These are phyloP conservation scores for Mimumesa dahlbomi DNA, from an alignment of 2,888 invertebrate genomes.

Conservation along the genomic window DNA sequence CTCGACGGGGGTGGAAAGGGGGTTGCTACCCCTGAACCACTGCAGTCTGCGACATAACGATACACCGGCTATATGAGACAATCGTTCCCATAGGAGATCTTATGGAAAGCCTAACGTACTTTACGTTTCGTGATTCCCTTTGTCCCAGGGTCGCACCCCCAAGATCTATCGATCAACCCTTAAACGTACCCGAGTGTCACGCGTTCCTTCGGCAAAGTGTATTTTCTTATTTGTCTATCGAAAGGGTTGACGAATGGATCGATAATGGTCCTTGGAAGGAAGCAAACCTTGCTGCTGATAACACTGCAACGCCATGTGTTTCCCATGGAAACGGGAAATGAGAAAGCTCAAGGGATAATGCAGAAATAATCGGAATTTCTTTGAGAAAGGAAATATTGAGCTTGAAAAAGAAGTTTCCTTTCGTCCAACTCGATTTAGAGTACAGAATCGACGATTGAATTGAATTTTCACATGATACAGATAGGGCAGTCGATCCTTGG, in stretches of 20 bases:
- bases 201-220: constrained; percentile 8
- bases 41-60: constrained; percentile 18
- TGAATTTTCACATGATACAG: too few species aligned
- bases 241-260: constrained; percentile 12
- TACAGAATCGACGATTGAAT: too few species aligned
- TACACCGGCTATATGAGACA: not conserved
- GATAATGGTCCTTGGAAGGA: not conserved
- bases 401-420: too few species aligned
- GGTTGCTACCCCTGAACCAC: constrained; percentile 6
- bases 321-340: too few species aligned
- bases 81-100: constrained; percentile 10
- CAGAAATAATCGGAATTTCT: too few species aligned
- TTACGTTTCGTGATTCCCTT: constrained; percentile 10
- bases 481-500: too few species aligned
- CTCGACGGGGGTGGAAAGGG: not conserved
- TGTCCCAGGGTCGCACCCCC: not conserved
- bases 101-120: constrained; percentile 4
- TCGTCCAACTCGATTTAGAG: too few species aligned
- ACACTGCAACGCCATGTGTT: not conserved
- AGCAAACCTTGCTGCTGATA: not conserved
- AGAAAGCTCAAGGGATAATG: too few species aligned
- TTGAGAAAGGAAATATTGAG: too few species aligned
- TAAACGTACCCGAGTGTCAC: too few species aligned
- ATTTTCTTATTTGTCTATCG: constrained; percentile 21
- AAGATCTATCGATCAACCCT: constrained; percentile 24